Percentiles rank a stretch among this genome's conserved stretches.
phyloP scores from a whole-genome alignment of 2,888 invertebrate genomes.

The Drosophila fulvimacula region DNA sequence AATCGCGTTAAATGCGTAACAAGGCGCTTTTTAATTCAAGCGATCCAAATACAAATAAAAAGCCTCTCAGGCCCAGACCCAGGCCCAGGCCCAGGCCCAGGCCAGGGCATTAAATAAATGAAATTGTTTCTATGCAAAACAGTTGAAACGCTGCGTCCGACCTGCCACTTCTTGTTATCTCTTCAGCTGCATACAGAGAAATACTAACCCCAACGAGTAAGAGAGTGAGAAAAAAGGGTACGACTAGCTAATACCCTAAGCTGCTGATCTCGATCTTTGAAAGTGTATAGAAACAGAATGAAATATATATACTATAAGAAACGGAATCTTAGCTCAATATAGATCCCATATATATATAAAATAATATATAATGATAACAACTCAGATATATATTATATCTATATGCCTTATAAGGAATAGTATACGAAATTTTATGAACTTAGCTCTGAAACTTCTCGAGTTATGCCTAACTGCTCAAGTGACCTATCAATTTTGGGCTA shows the following conservation, averaged over 20 bases:
- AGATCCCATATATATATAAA: no score
- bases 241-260: slow-evolving; percentile 6
- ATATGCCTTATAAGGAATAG: background rate
- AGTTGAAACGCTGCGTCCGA: slow-evolving; percentile 50
- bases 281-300: no score
- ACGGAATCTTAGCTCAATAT: no score
- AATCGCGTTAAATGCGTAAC: slow-evolving; percentile 79
- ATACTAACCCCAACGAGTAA: background rate
- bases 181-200: slow-evolving; percentile 22
- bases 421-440: background rate
- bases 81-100: background rate
- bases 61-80: slow-evolving; percentile 14
- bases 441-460: background rate
- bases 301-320: no score
- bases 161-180: slow-evolving; percentile 55
- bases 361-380: background rate
- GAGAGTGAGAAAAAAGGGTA: background rate
- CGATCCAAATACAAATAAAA: slow-evolving; percentile 70
- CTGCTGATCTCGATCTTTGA: background rate
- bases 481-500: no score
- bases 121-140: slow-evolving; percentile 74
- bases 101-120: slow-evolving; percentile 70
- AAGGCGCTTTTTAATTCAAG: slow-evolving; percentile 76
- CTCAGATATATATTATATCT: no score
- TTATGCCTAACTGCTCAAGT: background rate